Evolutionary conservation across 2,797 vertebrate genomes (phyloP).

Genomic region (Cheirogaleus major): DNA sequence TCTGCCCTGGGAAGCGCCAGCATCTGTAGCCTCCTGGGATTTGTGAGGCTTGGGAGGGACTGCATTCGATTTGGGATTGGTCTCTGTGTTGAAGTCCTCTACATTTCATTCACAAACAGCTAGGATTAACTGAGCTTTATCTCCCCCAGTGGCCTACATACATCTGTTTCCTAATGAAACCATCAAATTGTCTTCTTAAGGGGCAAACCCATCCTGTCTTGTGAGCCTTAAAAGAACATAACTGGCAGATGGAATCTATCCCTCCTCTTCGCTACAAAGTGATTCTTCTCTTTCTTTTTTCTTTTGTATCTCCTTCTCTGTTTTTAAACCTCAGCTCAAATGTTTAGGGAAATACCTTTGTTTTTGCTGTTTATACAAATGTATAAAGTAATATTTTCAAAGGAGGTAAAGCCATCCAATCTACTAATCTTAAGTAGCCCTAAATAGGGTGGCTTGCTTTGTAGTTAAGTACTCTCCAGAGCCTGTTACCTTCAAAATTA

Average conservation of each 20-base stretch:
- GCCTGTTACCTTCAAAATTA: neutral
- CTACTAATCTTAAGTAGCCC: neutral
- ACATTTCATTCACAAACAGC: conserved; percentile 78
- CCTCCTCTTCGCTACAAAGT: neutral
- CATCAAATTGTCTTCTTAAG: conserved; percentile 35
- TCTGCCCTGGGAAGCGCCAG: conserved; percentile 32
- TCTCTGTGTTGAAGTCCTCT: conserved; percentile 47
- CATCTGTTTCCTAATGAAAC: conserved; percentile 69
- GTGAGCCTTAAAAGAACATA: conserved; percentile 18
- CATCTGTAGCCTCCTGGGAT: conserved; percentile 60
- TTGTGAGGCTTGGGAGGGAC: neutral
- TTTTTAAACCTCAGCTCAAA: neutral
- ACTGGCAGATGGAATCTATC: conserved; percentile 34
- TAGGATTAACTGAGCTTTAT: conserved; percentile 72
- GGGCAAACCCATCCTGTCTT: conserved; percentile 51
- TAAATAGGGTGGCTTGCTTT: neutral
- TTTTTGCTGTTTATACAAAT: conserved; percentile 35
- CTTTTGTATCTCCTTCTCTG: neutral
- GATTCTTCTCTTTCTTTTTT: neutral
- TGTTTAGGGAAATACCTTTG: neutral
- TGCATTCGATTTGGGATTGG: neutral
- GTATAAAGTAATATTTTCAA: neutral
- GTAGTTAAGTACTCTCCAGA: neutral
- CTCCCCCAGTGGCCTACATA: conserved; percentile 43
- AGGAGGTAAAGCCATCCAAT: neutral